Conservation (phyloP, 2,113 vertebrate species). For the Apistogramma diplotaenia region DNA sequence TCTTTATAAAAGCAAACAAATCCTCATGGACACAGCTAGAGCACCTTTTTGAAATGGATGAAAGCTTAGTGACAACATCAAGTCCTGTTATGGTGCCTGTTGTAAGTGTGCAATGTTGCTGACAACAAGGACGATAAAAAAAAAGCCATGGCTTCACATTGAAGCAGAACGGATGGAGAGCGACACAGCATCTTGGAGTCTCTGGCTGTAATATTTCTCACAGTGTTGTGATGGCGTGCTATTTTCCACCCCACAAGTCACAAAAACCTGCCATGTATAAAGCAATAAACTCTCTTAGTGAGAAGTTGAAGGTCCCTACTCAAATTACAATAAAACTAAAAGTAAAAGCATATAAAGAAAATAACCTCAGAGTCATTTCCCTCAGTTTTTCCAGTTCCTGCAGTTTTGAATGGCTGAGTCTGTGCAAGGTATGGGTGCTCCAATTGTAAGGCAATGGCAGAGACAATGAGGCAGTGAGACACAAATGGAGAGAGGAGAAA, state of each 20-base stretch:
- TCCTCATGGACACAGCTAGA: not conserved
- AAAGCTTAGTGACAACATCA: conserved; percentile 45
- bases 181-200: conserved; percentile 31
- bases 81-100: conserved; percentile 18
- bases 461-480: conserved; percentile 3
- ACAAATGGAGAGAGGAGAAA: not conserved
- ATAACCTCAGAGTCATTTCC: not conserved
- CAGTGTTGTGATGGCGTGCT: conserved; percentile 45
- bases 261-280: conserved; percentile 27
- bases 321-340: conserved; percentile 46
- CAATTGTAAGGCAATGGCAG: not conserved
- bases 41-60: conserved; percentile 22
- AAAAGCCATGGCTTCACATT: conserved; percentile 39
- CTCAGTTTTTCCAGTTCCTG: not conserved
- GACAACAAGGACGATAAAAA: conserved; percentile 47
- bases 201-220: conserved; percentile 50
- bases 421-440: not conserved
- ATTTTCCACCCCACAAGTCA: conserved; percentile 69
- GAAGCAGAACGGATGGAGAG: conserved; percentile 51
- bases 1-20: not conserved
- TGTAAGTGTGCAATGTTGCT: conserved; percentile 34
- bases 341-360: conserved; percentile 26
- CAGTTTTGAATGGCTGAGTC: not conserved
- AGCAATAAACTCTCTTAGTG: conserved; percentile 28
- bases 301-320: conserved; percentile 29